phyloP scores from a whole-genome alignment of 2,113 vertebrate genomes.

The Caranx ignobilis region DNA sequence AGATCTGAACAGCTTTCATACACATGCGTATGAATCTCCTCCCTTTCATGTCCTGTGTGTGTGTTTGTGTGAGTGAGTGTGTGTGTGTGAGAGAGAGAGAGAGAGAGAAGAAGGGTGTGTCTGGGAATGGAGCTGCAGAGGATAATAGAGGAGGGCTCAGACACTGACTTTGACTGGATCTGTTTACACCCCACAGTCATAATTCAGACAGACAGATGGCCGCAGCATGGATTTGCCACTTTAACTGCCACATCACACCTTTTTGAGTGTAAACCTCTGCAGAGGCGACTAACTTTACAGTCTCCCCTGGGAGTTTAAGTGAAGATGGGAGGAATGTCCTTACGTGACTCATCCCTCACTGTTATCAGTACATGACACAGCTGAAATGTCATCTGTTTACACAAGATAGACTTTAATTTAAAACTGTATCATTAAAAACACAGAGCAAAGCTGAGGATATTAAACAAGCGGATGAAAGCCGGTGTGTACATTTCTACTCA shows the following conservation, averaged over 20 bases:
- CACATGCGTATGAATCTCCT: background rate
- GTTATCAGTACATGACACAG: background rate
- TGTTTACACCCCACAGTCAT: slow-evolving; percentile 73
- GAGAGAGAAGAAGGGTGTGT: slow-evolving; percentile 69
- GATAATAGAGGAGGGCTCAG: slow-evolving; percentile 69
- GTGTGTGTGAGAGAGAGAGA: background rate
- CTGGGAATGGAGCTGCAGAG: slow-evolving; percentile 63
- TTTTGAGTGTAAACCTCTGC: slow-evolving; percentile 16
- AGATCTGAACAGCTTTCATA: background rate
- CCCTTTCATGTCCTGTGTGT: background rate
- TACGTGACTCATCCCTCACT: background rate
- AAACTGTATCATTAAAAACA: background rate
- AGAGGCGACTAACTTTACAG: background rate
- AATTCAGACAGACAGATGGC: slow-evolving; percentile 46
- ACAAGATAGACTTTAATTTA: background rate
- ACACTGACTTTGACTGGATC: slow-evolving; percentile 62
- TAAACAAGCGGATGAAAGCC: background rate
- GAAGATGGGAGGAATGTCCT: slow-evolving; percentile 12
- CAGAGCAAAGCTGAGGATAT: background rate
- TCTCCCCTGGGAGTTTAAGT: background rate
- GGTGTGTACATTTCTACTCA: background rate
- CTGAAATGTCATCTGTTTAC: background rate
- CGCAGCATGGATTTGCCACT: slow-evolving; percentile 37
- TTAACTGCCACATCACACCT: slow-evolving; percentile 36
- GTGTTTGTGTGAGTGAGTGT: slow-evolving; percentile 6